phyloP scores from a whole-genome alignment of 2,888 invertebrate genomes.

The Peribatodes rhomboidaria region DNA sequence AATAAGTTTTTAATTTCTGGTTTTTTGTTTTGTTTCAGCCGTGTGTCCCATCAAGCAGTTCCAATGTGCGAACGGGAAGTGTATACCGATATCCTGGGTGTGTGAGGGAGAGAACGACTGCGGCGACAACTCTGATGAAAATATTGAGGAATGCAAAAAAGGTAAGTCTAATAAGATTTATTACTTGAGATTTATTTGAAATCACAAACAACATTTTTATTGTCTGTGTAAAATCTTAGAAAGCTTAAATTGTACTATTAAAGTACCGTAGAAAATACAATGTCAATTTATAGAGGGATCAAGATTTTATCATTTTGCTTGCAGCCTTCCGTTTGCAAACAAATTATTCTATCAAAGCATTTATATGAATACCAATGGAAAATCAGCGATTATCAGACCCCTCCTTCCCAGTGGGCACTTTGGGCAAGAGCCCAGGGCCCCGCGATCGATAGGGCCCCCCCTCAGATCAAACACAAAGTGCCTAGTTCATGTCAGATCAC shows the following conservation, averaged over 20 bases:
- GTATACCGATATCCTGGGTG: slow-evolving; percentile 91
- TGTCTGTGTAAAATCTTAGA: neutral
- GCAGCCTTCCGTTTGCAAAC: neutral
- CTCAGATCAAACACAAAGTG: too few species aligned
- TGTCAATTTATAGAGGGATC: neutral
- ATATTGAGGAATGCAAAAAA: slow-evolving; percentile 89
- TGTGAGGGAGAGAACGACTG: slow-evolving; percentile 94
- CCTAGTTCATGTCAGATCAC: too few species aligned
- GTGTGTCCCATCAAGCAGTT: slow-evolving; percentile 91
- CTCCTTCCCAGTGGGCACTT: too few species aligned
- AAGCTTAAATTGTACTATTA: neutral
- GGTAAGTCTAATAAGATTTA: slow-evolving; percentile 47
- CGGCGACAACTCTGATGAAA: slow-evolving; percentile 93
- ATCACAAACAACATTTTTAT: neutral
- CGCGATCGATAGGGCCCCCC: too few species aligned
- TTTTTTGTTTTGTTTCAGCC: slow-evolving; percentile 63
- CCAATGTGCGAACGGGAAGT: slow-evolving; percentile 90
- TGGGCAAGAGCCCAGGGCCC: too few species aligned
- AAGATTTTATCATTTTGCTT: slow-evolving; percentile 8
- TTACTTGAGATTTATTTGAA: neutral
- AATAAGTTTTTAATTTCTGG: neutral
- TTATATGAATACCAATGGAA: slow-evolving; percentile 40
- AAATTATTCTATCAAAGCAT: slow-evolving; percentile 36
- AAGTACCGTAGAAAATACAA: neutral
- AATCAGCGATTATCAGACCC: slow-evolving; percentile 34